Evolutionary conservation across 1,140 invertebrate species (phyloP), one percentile per base, ranked within the genome.

Genomic region (Euura saliciscinereae): DNA sequence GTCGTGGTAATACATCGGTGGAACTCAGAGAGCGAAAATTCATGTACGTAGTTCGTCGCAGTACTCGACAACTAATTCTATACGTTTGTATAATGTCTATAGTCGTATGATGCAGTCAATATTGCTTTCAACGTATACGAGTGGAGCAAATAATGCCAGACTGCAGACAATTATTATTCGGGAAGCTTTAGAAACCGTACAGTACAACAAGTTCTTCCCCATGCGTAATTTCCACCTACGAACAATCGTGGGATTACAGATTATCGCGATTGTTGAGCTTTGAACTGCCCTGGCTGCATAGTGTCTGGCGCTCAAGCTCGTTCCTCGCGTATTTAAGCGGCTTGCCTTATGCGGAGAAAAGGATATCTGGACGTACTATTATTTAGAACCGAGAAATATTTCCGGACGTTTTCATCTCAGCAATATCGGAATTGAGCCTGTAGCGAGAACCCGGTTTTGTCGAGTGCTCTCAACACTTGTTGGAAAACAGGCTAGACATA

Each of bases 171-270:
- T 59, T 59, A 59, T 59, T 59, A 3, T 11, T 8, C 51, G 10
- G 51, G 4, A 59, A 59, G 51, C 28, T 28, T 28, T 28, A 28
- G 28, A 28, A 28, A 28, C 51, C 51, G 51, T 59, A 28, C 28
- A 59, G 51, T 59, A 59, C 51, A 59, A 59, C 51, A 59, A 59
- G 51, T 6, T 3, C 11, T 44, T 28, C 66, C 10, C 8, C 10
- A 28, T 67, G 66, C 28, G 43, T 67, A 42, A 28, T 67, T 67
- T 67, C 66, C 66, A 67, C 28, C 66, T 28, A 67, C 8, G 43
- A 67, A 67, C 43, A 67, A 67, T 42, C 66, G 28, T 67, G 3
- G 66, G 66, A 67, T 67, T 67, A 67, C 3, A 67, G 28, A 42
- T 67, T 42, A 67, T 67, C 28, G 11, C 8, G 66, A 67, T 67